Evolutionary conservation across 2,888 invertebrate species (phyloP).

Genomic region (Athalia circularis): DNA sequence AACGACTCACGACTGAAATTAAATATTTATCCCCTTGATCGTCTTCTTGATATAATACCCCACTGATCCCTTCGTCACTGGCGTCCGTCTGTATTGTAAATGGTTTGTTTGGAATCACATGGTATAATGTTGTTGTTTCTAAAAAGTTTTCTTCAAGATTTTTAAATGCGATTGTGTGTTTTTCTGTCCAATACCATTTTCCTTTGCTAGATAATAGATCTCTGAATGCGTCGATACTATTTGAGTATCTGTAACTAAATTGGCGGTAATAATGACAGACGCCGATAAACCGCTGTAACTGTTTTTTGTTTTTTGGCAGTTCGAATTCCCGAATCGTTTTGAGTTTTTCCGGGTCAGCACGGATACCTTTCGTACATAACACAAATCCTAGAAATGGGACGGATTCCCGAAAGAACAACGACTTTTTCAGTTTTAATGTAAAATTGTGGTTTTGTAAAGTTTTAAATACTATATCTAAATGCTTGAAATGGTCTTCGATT

Average conservation of each 20-base stretch:
- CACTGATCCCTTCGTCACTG: no score
- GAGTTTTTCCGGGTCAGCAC: slow-evolving; percentile 1
- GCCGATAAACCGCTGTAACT: slow-evolving; percentile 3
- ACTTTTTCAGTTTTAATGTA: neutral
- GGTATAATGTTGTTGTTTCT: neutral
- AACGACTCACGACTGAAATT: no score
- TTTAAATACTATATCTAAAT: neutral
- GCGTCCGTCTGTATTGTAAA: no score
- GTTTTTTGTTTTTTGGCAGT: neutral
- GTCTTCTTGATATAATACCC: no score
- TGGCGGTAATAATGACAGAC: slow-evolving; percentile 4
- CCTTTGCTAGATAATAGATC: slow-evolving; percentile 43
- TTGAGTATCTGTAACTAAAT: slow-evolving; percentile 39
- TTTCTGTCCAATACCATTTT: slow-evolving; percentile 48
- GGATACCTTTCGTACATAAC: neutral
- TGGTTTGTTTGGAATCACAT: no score
- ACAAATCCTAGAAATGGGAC: slow-evolving; percentile 19
- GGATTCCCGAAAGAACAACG: neutral
- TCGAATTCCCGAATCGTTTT: neutral
- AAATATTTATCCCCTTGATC: no score
- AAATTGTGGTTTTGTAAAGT: neutral
- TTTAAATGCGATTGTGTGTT: slow-evolving; percentile 45
- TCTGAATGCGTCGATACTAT: slow-evolving; percentile 48
- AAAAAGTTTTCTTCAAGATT: slow-evolving; percentile 45
- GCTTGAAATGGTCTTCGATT: slow-evolving; percentile 3